A percentile compares a stretch with the other conserved stretches of the same genome.
phyloP scores from a whole-genome alignment of 2,797 vertebrate genomes.

The Loris lydekkerianus region DNA sequence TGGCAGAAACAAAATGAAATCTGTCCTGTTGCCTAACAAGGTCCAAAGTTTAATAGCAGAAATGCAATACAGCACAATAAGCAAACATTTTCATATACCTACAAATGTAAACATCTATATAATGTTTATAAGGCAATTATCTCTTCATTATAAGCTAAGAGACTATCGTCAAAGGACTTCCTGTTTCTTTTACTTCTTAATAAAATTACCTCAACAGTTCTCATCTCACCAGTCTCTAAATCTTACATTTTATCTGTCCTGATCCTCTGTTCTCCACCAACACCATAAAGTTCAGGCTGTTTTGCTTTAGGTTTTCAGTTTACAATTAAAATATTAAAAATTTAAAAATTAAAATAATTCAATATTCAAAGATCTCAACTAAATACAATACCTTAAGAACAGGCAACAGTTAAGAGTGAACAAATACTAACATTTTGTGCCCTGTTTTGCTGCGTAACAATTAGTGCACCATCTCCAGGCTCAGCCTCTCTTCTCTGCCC shows the following conservation, averaged over 20 bases:
- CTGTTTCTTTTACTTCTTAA: conserved; percentile 12
- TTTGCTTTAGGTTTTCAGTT: conserved; percentile 37
- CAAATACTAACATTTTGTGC: background rate
- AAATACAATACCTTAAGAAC: conserved; percentile 17
- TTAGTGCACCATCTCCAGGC: background rate
- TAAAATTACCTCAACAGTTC: background rate
- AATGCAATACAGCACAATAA: conserved; percentile 19
- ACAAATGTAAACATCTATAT: background rate
- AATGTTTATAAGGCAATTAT: background rate
- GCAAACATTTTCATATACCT: background rate
- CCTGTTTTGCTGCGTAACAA: background rate
- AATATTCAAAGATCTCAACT: conserved; percentile 19
- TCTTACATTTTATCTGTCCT: background rate
- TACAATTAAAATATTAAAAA: conserved; percentile 17
- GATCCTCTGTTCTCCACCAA: background rate
- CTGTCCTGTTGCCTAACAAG: conserved; percentile 22
- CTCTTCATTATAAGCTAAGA: conserved; percentile 33
- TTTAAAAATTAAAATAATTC: conserved; percentile 37
- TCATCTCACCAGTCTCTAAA: background rate
- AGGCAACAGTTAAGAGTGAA: background rate
- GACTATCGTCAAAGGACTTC: background rate
- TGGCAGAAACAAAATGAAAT: conserved; percentile 65
- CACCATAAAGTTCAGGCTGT: background rate
- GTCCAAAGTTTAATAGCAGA: conserved; percentile 52
- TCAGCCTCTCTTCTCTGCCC: background rate